Base-by-base conservation (phyloP, 2,888 invertebrate genomes). In the Sinotaia quadrata region DNA sequence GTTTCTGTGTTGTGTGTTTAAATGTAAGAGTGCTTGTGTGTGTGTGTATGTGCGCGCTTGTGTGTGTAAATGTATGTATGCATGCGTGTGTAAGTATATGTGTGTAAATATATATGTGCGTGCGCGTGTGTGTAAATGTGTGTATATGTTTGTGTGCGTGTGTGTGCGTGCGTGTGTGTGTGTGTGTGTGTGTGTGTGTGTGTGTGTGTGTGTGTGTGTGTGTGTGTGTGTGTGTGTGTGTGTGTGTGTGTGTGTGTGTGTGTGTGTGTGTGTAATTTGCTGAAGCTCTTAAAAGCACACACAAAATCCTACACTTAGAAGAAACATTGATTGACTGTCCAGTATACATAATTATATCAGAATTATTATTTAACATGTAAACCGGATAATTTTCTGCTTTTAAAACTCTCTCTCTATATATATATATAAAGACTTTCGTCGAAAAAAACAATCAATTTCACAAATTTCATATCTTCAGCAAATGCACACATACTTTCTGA, bases 241-340 rank as follows among this genome's bases (percentile, higher is more conserved):
- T 49, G 51, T 49, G 51, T 49, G 51, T 49, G 51, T 49, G 51
- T 49, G 51, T 49, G 51, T 49, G 51, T n/a, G 51, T 49, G 51
- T 49, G 51, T 49, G 51, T 49, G 51, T 49, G 21, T 49, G 51
- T 49, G 51, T 49, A 7, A 49, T 21, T n/a, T n/a, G n/a, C n/a
- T n/a, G n/a, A n/a, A n/a, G n/a, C n/a, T n/a, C n/a, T n/a, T n/a
- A n/a, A n/a, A n/a, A n/a, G n/a, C n/a, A n/a, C n/a, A n/a, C n/a
- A n/a, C n/a, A n/a, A n/a, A n/a, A n/a, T n/a, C n/a, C n/a, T n/a
- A n/a, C n/a, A n/a, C n/a, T n/a, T n/a, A n/a, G n/a, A n/a, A n/a
- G n/a, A n/a, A n/a, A n/a, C n/a, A n/a, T n/a, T n/a, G n/a, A n/a
- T n/a, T n/a, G n/a, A n/a, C n/a, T n/a, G n/a, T n/a, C n/a, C n/a